A percentile compares a stretch with the other conserved stretches of the same genome.
phyloP scores from a whole-genome alignment of 2,888 invertebrate species.

The Andrena trimmerana region DNA sequence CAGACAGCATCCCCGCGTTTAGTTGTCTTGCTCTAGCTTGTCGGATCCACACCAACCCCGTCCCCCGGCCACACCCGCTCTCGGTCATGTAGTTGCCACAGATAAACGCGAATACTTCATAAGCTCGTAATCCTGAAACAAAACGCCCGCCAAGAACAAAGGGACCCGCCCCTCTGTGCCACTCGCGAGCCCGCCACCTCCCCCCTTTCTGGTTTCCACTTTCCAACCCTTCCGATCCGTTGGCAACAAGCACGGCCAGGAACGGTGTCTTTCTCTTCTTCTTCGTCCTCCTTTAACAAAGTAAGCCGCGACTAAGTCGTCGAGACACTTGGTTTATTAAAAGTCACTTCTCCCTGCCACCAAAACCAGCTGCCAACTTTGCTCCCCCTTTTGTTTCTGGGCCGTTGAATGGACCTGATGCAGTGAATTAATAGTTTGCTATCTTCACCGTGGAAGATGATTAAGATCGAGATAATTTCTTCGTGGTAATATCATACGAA shows the following conservation, averaged over 20 bases:
- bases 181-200: conserved; percentile 5
- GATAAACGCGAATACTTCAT: conserved; percentile 79
- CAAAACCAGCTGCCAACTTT: conserved; percentile 28
- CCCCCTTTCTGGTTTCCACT: conserved; percentile 9
- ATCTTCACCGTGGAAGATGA: not conserved
- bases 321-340: conserved; percentile 74
- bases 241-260: conserved; percentile 47
- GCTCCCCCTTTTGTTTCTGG: conserved; percentile 30
- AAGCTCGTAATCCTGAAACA: conserved; percentile 79
- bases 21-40: conserved; percentile 38
- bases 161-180: conserved; percentile 41
- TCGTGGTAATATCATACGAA: too few species aligned
- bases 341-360: conserved; percentile 74
- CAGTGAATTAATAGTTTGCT: conserved; percentile 11
- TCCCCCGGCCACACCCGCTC: conserved; percentile 11
- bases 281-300: conserved; percentile 23
- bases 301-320: conserved; percentile 67
- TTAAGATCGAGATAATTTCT: not conserved
- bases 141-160: conserved; percentile 73
- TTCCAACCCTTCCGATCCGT: conserved; percentile 47
- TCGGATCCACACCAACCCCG: conserved; percentile 38
- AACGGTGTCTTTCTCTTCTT: conserved; percentile 31
- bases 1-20: conserved; percentile 34
- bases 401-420: conserved; percentile 21
- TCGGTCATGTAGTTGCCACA: conserved; percentile 61